Percentiles rank a stretch among this genome's conserved stretches.
These are phyloP conservation scores for Trichomalopsis sarcophagae DNA, from an alignment of 1,140 invertebrate genomes.

Conservation along the genomic window DNA sequence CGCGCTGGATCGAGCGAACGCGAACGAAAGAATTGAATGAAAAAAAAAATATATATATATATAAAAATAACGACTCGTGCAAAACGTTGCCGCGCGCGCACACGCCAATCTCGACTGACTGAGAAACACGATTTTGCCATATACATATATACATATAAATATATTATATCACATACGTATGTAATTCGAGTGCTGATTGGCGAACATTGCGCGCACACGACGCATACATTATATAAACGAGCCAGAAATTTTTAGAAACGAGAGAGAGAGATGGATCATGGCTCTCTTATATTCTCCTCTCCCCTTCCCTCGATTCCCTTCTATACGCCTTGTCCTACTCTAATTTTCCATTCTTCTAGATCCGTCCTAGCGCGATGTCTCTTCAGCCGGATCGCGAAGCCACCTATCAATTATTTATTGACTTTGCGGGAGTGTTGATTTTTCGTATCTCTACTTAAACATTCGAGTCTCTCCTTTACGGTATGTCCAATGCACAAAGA, in stretches of 20 bases:
- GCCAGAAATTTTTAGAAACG: slow-evolving; percentile 41
- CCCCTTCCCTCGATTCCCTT: too few species aligned
- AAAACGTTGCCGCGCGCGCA: slow-evolving; percentile 5
- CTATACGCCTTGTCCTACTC: not conserved
- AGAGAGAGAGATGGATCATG: slow-evolving; percentile 38
- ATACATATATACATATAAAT: slow-evolving; percentile 35
- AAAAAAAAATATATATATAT: too few species aligned
- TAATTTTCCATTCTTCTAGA: slow-evolving; percentile 48
- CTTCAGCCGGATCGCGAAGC: slow-evolving; percentile 32
- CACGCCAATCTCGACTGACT: slow-evolving; percentile 53
- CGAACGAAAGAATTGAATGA: not conserved
- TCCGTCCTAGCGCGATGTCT: slow-evolving; percentile 44
- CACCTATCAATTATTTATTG: slow-evolving; percentile 30
- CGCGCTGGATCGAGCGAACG: too few species aligned
- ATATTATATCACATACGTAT: slow-evolving; percentile 38
- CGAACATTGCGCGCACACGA: slow-evolving; percentile 42
- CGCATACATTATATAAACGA: not conserved
- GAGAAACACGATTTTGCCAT: slow-evolving; percentile 54
- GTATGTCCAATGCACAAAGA: not conserved
- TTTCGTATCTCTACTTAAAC: not conserved
- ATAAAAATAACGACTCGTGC: not conserved
- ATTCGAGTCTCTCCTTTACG: not conserved
- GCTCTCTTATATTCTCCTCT: not conserved
- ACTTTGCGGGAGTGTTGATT: not conserved
- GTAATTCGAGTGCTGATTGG: slow-evolving; percentile 43